phyloP scores from a whole-genome alignment of 2,797 vertebrate genomes.

The Diplodus puntazzo region DNA sequence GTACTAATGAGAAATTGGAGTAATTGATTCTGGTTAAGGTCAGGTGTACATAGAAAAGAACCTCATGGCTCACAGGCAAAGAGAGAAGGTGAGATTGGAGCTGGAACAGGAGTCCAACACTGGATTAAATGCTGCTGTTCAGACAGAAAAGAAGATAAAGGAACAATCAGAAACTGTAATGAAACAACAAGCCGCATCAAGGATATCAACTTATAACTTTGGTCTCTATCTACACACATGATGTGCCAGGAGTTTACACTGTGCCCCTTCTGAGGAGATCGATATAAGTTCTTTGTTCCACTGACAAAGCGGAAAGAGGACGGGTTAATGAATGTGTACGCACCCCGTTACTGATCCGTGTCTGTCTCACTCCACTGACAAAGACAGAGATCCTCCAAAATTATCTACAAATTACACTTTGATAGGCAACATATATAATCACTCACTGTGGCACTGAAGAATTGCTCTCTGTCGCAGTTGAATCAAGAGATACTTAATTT shows the following conservation, averaged over 20 bases:
- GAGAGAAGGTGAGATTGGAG: neutral
- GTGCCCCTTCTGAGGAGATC: conserved; percentile 31
- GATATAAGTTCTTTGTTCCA: conserved; percentile 45
- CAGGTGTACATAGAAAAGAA: neutral
- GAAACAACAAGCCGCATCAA: conserved; percentile 13
- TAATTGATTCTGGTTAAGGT: conserved; percentile 19
- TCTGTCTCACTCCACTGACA: conserved; percentile 22
- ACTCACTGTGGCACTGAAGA: neutral
- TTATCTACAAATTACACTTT: neutral
- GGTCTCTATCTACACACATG: conserved; percentile 11
- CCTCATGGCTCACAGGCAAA: neutral
- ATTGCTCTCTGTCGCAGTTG: neutral
- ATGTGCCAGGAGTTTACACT: conserved; percentile 10
- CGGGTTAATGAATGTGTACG: conserved; percentile 33
- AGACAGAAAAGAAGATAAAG: conserved; percentile 16
- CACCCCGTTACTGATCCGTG: conserved; percentile 17
- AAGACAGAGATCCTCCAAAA: conserved; percentile 30
- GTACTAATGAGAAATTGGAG: conserved; percentile 23
- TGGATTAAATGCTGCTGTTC: neutral
- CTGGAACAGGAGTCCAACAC: neutral
- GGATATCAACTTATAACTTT: conserved; percentile 12
- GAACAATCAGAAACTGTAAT: conserved; percentile 4
- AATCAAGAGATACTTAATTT: conserved; percentile 16
- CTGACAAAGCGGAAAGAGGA: conserved; percentile 12
- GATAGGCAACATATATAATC: conserved; percentile 9